Conservation (phyloP, 2,888 invertebrate species). For the Cephus spinipes region DNA sequence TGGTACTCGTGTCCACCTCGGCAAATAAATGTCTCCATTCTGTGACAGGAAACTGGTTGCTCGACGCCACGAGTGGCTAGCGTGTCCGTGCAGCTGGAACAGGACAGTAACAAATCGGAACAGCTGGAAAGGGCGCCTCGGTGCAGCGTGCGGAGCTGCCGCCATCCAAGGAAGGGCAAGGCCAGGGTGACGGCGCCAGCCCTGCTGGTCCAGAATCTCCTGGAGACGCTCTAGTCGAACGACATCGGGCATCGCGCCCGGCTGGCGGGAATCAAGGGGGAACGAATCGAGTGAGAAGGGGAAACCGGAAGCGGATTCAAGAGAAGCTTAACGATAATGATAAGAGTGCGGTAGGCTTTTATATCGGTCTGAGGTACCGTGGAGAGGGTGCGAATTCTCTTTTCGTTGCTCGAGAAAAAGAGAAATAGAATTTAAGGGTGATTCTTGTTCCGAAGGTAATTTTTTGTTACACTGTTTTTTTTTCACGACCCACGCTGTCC, state of each 20-base stretch:
- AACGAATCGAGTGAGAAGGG: background rate
- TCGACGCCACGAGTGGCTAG: conserved; percentile 58
- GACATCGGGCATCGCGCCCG: conserved; percentile 1
- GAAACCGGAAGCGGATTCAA: background rate
- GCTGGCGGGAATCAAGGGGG: background rate
- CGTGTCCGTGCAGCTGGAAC: conserved; percentile 60
- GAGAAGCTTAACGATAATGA: background rate
- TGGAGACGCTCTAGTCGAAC: conserved; percentile 58
- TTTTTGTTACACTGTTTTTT: background rate
- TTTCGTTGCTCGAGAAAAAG: background rate
- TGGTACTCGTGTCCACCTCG: background rate
- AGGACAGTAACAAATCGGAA: conserved; percentile 63
- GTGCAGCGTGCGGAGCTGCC: conserved; percentile 56
- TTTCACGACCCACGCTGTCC: background rate
- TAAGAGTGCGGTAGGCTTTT: background rate
- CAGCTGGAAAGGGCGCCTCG: conserved; percentile 56
- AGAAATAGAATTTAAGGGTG: background rate
- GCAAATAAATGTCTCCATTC: conserved; percentile 25
- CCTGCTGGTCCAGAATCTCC: conserved; percentile 59
- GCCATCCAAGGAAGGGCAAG: conserved; percentile 50
- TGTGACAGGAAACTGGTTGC: conserved; percentile 55
- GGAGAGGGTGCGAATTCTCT: background rate
- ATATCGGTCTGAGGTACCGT: background rate
- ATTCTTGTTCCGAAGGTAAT: background rate
- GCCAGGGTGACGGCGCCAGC: conserved; percentile 57